Evolutionary conservation across 2,888 invertebrate genomes (phyloP), one percentile per base, ranked within the genome.

Genomic region (Thecocarcelia acutangulata): DNA sequence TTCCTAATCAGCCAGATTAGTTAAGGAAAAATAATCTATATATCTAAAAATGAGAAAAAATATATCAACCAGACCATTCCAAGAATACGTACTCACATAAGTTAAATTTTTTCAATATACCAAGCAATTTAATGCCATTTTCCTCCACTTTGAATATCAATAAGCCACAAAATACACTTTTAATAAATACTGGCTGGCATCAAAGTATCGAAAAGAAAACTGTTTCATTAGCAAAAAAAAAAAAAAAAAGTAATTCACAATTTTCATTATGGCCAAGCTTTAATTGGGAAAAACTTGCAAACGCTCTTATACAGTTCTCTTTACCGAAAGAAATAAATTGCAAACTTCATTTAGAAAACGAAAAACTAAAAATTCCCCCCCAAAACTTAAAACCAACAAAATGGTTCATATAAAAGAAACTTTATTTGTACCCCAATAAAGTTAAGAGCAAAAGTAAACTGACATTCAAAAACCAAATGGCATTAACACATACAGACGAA

Each of bases 401-500:
- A 42, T 77, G 61, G 11, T 46, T 61, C 13, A 9, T 24, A 70
- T 44, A 28, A 52, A 75, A 40, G 42, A 58, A 70, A 79, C 44
- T 63, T 68, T 59, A 46, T 54, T 33, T 48, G 11, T 50, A 50
- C 37, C 40, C 46, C 24, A 15, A 64, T 44, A 37, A n/a, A 75
- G 19, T 70, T 21, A 70, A 77, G 73, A 74, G 69, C 72, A 56
- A 81, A 73, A 66, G 56, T 80, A 76, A 75, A 61, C 66, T 66
- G 46, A 80, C 72, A 76, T 73, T 68, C 54, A 52, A 52, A 69
- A 73, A 61, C n/a, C 68, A 73, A 33, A 42, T 21, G 54, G 24
- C 1, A 24, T 37, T 15, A 2, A 58, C 48, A 40, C 37, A 66
- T 15, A 40, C 24, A 40, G 5, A 44, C 13, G 48, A 15, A 40